A percentile compares a stretch with the other conserved stretches of the same genome.
Evolutionary conservation across 2,797 vertebrate species (phyloP).

Genomic region (Pristis pectinata): DNA sequence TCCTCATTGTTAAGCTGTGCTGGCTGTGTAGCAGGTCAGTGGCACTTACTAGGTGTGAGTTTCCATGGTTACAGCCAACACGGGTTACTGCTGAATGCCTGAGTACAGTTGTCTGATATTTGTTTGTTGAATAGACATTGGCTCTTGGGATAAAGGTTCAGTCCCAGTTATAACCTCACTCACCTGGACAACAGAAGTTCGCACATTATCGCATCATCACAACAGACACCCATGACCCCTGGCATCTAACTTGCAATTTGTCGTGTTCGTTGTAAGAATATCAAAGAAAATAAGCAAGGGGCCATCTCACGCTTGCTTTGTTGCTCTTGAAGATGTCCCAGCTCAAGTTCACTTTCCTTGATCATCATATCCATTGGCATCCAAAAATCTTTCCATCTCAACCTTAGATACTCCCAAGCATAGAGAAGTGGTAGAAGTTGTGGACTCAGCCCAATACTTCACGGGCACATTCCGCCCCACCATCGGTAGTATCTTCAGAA

Average conservation of each 20-base stretch:
- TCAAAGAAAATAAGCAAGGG: too few relatives aligned
- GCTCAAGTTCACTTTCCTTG: too few relatives aligned
- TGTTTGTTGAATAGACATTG: neutral
- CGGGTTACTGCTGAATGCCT: neutral
- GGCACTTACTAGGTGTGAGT: neutral
- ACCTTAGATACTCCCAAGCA: too few relatives aligned
- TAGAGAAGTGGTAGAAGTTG: too few relatives aligned
- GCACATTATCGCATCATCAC: neutral
- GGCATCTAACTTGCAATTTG: neutral
- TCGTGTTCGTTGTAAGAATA: too few relatives aligned
- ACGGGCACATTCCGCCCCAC: too few relatives aligned
- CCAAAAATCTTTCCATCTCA: too few relatives aligned
- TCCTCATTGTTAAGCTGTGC: neutral
- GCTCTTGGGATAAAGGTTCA: neutral
- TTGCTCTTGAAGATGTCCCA: too few relatives aligned
- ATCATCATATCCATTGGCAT: too few relatives aligned
- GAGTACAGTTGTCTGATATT: neutral
- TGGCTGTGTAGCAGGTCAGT: neutral
- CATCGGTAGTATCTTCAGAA: too few relatives aligned
- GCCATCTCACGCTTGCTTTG: too few relatives aligned
- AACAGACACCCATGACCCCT: neutral
- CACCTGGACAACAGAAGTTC: neutral
- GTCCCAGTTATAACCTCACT: neutral
- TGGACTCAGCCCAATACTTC: too few relatives aligned
- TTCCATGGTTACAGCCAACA: slow-evolving; percentile 6